These are phyloP conservation scores for Microtus montanus DNA, from an alignment of 2,113 vertebrate species.

Conservation along the genomic window DNA sequence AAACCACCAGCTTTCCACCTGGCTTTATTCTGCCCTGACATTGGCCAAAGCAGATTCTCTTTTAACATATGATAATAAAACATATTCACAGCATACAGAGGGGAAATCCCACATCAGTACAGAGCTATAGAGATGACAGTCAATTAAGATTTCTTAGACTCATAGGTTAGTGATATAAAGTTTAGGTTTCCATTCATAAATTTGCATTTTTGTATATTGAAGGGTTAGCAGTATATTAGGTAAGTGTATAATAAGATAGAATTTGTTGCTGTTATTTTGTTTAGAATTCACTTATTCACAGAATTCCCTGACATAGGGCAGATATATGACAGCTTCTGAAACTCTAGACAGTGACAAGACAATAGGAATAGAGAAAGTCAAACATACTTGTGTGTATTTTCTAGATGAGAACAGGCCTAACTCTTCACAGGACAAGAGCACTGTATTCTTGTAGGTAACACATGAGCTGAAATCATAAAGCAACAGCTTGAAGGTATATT, in stretches of 20 bases:
- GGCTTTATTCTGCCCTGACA: too few species aligned
- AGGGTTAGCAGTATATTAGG: neutral
- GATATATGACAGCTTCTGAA: neutral
- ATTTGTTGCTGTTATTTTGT: neutral
- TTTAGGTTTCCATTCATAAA: neutral
- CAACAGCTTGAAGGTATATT: neutral
- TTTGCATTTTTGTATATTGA: neutral
- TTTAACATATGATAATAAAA: too few species aligned
- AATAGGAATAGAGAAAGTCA: neutral
- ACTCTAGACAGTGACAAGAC: neutral
- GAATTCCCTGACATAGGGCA: neutral
- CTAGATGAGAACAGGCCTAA: neutral
- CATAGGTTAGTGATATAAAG: neutral
- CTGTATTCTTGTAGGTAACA: neutral
- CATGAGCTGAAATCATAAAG: neutral
- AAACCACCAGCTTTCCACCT: neutral
- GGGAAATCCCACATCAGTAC: too few species aligned
- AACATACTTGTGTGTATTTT: neutral
- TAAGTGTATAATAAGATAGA: neutral
- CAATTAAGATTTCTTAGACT: neutral
- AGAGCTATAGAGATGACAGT: neutral
- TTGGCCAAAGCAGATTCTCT: too few species aligned
- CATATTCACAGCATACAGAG: too few species aligned
- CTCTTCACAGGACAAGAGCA: neutral
- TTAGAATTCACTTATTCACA: neutral